Evolutionary conservation across 2,797 vertebrate genomes (phyloP).

Genomic region (Mormyrus hasselquistii): DNA sequence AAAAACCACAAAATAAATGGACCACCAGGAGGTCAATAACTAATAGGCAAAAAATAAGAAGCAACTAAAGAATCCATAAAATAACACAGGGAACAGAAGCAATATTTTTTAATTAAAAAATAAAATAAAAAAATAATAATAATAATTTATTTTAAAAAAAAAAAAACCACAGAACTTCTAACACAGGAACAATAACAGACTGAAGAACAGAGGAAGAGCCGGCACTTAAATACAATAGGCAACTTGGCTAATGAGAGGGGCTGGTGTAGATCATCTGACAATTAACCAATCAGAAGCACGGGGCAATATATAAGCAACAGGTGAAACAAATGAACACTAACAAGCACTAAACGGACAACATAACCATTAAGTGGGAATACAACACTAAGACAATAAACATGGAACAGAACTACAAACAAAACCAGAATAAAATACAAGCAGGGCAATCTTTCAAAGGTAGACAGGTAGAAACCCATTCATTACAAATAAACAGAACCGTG

Average conservation of each 20-base stretch:
- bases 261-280: neutral
- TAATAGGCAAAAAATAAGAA: too few relatives aligned
- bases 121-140: too few relatives aligned
- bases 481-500: neutral
- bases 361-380: neutral
- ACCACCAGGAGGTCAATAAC: neutral
- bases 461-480: neutral
- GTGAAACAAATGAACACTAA: neutral
- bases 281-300: neutral
- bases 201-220: too few relatives aligned
- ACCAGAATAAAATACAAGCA: neutral
- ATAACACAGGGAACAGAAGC: too few relatives aligned
- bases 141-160: too few relatives aligned
- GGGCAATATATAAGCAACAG: neutral
- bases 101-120: too few relatives aligned
- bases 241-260: neutral
- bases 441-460: neutral
- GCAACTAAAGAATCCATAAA: too few relatives aligned
- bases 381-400: neutral
- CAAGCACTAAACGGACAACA: neutral
- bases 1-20: neutral
- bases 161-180: too few relatives aligned
- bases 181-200: too few relatives aligned
- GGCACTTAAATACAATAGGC: neutral
- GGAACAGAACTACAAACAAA: neutral